Conservation (phyloP, 2,797 vertebrate genomes). For the Margarornis squamiger region DNA sequence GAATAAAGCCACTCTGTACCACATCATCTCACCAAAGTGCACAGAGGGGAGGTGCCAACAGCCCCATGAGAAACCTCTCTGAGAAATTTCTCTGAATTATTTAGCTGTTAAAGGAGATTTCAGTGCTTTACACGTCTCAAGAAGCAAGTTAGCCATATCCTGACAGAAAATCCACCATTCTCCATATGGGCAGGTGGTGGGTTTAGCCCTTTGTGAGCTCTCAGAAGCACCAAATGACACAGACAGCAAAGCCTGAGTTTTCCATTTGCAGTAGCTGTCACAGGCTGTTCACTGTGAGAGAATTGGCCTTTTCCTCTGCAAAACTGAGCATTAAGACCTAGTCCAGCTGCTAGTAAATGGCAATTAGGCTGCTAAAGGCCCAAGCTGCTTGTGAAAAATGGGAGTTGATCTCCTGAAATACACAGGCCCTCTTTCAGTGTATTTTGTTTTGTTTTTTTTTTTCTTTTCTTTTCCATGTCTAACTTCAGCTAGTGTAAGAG, state of each 20-base stretch:
- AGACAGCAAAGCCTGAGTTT: neutral
- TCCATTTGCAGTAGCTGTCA: neutral
- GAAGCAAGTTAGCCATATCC: neutral
- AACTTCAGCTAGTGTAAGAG: neutral
- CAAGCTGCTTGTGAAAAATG: neutral
- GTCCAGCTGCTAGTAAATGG: neutral
- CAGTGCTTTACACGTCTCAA: neutral
- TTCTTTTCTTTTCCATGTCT: neutral
- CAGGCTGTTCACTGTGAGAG: neutral
- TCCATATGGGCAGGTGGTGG: neutral
- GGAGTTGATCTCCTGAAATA: neutral
- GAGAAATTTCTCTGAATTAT: neutral
- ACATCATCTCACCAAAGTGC: neutral
- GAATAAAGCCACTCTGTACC: neutral
- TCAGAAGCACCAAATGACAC: neutral
- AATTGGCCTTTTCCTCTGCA: conserved; percentile 3
- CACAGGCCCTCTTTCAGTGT: neutral
- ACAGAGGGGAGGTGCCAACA: neutral
- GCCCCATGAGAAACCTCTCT: neutral
- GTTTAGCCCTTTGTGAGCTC: neutral
- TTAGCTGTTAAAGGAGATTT: neutral
- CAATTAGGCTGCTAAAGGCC: conserved; percentile 13
- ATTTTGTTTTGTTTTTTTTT: neutral
- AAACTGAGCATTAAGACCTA: neutral
- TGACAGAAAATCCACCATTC: neutral